Evolutionary conservation across 2,888 invertebrate species (phyloP).

Genomic region (Strigamia crassipes): DNA sequence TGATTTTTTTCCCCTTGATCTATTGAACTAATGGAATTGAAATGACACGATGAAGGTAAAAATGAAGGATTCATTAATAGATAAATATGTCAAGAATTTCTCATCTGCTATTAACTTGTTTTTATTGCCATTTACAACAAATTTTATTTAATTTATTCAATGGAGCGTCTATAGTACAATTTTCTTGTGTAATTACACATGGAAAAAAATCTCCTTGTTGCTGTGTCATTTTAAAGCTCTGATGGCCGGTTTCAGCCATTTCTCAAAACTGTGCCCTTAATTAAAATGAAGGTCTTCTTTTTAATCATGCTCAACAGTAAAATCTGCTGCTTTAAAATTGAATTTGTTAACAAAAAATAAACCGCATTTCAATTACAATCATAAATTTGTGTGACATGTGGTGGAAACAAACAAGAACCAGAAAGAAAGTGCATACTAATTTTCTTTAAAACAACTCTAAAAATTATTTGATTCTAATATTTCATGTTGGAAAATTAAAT

Average conservation of each 20-base stretch:
- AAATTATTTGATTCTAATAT: not conserved
- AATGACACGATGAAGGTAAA: conserved; percentile 12
- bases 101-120: not conserved
- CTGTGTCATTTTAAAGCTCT: not conserved
- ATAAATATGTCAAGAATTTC: not conserved
- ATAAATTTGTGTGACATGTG: not conserved
- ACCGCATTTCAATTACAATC: not conserved
- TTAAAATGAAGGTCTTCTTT: not conserved
- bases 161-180: not conserved
- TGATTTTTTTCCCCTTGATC: not conserved
- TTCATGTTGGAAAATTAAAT: not conserved
- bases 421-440: not conserved
- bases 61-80: not conserved
- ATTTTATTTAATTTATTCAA: not conserved
- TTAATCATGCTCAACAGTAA: not conserved
- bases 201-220: not conserved
- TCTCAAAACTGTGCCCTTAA: not conserved
- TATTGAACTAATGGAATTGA: conserved; percentile 6
- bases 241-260: not conserved
- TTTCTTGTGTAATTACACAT: not conserved
- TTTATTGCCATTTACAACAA: not conserved
- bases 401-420: not conserved
- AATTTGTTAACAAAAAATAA: not conserved
- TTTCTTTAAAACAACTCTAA: not conserved
- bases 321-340: not conserved